phyloP scores from a whole-genome alignment of 2,888 invertebrate genomes.

The Resseliella maxima region DNA sequence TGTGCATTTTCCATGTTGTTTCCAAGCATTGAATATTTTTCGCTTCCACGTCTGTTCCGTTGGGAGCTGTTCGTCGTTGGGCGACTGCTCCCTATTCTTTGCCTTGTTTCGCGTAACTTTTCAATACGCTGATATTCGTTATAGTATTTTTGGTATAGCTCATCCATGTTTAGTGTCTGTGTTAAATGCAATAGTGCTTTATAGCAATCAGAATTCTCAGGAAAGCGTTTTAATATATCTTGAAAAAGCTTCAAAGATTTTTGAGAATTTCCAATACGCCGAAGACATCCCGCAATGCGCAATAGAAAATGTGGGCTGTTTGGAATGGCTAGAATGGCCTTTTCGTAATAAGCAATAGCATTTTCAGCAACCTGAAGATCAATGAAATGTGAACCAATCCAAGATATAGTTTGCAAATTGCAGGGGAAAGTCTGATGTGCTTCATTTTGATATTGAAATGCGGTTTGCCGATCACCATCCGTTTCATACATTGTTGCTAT shows the following conservation, averaged over 20 bases:
- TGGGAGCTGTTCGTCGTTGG: conserved; percentile 55
- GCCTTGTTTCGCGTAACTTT: conserved; percentile 63
- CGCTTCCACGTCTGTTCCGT: conserved; percentile 51
- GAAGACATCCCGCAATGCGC: conserved; percentile 85
- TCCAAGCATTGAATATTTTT: conserved; percentile 11
- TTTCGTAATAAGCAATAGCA: conserved; percentile 84
- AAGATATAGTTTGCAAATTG: conserved; percentile 79
- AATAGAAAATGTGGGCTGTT: conserved; percentile 86
- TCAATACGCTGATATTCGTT: conserved; percentile 82
- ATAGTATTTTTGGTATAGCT: conserved; percentile 83
- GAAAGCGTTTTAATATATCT: conserved; percentile 84
- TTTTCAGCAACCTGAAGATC: conserved; percentile 90
- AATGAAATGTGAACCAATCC: conserved; percentile 89
- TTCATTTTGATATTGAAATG: conserved; percentile 69
- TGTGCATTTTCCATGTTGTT: conserved; percentile 45
- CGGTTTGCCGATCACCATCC: conserved; percentile 91
- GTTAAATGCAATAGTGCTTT: conserved; percentile 69
- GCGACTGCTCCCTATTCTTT: conserved; percentile 62
- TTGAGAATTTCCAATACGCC: conserved; percentile 78
- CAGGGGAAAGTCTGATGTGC: conserved; percentile 66
- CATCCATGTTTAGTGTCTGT: conserved; percentile 82
- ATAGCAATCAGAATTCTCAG: conserved; percentile 93
- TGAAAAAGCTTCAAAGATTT: conserved; percentile 67
- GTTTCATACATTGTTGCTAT: conserved; percentile 90
- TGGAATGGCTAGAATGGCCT: conserved; percentile 81